A percentile compares a stretch with the other conserved stretches of the same genome.
These are phyloP conservation scores for Ecdyonurus torrentis DNA, from an alignment of 2,888 invertebrate species.

Conservation along the genomic window DNA sequence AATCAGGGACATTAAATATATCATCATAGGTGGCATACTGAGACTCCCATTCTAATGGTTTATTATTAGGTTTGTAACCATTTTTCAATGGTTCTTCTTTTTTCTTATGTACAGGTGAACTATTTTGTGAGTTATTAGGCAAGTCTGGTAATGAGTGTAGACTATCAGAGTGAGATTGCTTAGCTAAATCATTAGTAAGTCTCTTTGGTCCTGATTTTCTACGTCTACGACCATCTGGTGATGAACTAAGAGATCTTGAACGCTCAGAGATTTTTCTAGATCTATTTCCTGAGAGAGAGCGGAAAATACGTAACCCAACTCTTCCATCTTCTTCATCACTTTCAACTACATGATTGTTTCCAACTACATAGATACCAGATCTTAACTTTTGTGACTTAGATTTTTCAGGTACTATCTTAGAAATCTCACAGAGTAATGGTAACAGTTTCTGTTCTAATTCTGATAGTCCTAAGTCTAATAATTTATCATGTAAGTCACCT, in stretches of 20 bases:
- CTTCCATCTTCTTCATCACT: conserved; percentile 5
- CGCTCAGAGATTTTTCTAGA: conserved; percentile 2
- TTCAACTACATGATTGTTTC: conserved; percentile 20
- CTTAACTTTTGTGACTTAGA: conserved; percentile 31
- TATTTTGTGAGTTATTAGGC: not conserved
- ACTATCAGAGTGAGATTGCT: conserved; percentile 4
- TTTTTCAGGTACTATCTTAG: conserved; percentile 19
- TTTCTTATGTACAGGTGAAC: conserved; percentile 12
- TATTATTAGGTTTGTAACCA: conserved; percentile 3
- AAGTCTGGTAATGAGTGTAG: conserved; percentile 9
- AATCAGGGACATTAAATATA: not conserved
- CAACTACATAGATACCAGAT: conserved; percentile 39
- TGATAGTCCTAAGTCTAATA: conserved; percentile 18
- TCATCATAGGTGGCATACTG: conserved; percentile 8
- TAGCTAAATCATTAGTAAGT: not conserved
- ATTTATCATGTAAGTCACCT: conserved; percentile 32
- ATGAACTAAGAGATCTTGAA: conserved; percentile 1
- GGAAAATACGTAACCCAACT: conserved; percentile 4
- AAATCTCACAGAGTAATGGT: conserved; percentile 20
- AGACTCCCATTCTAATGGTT: conserved; percentile 6
- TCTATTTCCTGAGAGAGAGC: conserved; percentile 7
- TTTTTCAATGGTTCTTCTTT: conserved; percentile 9
- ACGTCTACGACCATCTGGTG: not conserved
- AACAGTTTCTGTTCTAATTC: conserved; percentile 19
- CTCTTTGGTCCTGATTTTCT: not conserved